Base-by-base conservation (phyloP, 2,888 invertebrate species). In the Amblyjoppa fuscipennis region DNA sequence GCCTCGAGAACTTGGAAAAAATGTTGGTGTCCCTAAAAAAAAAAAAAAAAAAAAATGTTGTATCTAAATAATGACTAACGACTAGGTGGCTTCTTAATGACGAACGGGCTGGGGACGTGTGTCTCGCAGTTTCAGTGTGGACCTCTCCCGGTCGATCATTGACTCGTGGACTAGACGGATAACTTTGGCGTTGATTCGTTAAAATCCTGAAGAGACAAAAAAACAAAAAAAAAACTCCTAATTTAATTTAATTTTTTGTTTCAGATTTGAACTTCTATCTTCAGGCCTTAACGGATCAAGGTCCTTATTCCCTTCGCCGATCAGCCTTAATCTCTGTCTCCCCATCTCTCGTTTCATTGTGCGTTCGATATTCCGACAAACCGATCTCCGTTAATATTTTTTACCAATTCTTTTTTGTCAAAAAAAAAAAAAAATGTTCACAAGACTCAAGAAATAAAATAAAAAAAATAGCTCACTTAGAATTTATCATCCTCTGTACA, bases 291-390 rank as follows among this genome's bases (percentile, higher is more conserved):
- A 73, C 59, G 11, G 41, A 38, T 2, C 25, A 59, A 59, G 13
- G 51, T 79, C 25, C 16, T 20, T 49, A 31, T 31, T 53, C 51
- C 16, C 64, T 61, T 78, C 74, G 49, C 68, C 56, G 31, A 45
- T 31, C 31, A 31, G 6, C 34, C 31, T 34, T 34, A 64, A 34
- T 53, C 13, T 59, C 49, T 69, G 34, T 51, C 25, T 76, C 34
- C 56, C 20, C 28, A 31, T 68, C 38, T 25, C 25, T 41, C 28
- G 34, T 51, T 75, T 73, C 34, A 73, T 81, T 84, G 84, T 84
- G 84, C 84, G 84, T 73, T 61, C 45, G 71, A 64, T 53, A 76
- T 13, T n/a, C 64, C 38, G 69, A 45, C 38, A 25, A 68, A 45
- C 11, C 45, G 31, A n/a, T 45, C n/a, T 51, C 49, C n/a, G 28